phyloP scores from a whole-genome alignment of 2,113 vertebrate species.

The Tachuris rubrigastra region DNA sequence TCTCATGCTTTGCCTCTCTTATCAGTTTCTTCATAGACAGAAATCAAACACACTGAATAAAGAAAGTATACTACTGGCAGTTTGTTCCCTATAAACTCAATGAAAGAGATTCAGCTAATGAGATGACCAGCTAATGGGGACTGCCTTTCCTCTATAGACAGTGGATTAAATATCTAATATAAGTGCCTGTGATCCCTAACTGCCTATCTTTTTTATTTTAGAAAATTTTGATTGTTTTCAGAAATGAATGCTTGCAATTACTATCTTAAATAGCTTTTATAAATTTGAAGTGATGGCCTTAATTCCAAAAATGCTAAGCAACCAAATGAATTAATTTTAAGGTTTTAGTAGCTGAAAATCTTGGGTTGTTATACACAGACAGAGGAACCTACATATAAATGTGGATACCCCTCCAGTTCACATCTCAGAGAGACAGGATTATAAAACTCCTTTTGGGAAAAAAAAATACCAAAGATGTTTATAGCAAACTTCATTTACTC shows the following conservation, averaged over 20 bases:
- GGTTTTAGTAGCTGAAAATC: neutral
- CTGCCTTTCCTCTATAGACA: neutral
- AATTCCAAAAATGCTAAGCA: neutral
- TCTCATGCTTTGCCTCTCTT: fast-evolving
- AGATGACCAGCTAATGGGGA: neutral
- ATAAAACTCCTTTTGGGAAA: neutral
- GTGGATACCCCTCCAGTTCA: neutral
- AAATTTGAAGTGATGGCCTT: neutral
- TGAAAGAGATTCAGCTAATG: neutral
- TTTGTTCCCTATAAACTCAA: neutral
- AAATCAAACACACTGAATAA: neutral
- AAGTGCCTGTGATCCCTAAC: neutral
- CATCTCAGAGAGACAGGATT: neutral
- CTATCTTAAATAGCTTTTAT: neutral
- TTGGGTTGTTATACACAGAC: neutral
- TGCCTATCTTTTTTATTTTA: neutral
- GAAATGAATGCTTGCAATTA: neutral
- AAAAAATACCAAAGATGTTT: neutral
- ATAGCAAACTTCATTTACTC: neutral
- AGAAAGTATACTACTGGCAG: neutral
- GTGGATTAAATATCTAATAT: neutral
- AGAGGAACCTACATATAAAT: neutral
- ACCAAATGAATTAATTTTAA: neutral
- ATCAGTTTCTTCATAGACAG: neutral
- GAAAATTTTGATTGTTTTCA: neutral